Evolutionary conservation across 2,797 vertebrate genomes (phyloP).

Genomic region (Rhynchonycteris naso): DNA sequence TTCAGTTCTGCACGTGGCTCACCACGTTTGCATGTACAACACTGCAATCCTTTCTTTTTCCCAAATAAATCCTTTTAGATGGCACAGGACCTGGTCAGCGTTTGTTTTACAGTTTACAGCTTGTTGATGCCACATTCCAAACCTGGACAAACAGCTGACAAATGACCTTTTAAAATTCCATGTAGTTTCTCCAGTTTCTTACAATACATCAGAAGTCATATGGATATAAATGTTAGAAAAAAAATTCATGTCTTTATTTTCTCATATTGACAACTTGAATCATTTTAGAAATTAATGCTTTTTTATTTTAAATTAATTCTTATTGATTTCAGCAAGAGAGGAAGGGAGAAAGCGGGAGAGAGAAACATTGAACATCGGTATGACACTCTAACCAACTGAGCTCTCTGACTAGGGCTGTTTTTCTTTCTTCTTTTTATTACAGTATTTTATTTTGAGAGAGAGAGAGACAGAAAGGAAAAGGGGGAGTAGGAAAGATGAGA

Average conservation of each 20-base stretch:
- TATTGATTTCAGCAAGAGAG: no score
- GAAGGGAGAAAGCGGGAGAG: no score
- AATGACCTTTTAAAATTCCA: not conserved
- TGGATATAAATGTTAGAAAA: not conserved
- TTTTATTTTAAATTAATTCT: not conserved
- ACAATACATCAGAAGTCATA: not conserved
- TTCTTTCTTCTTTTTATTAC: no score
- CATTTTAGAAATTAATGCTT: not conserved
- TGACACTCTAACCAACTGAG: no score
- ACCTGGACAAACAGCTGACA: not conserved
- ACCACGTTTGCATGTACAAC: not conserved
- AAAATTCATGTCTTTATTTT: not conserved
- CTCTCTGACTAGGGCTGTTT: no score
- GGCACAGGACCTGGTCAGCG: not conserved
- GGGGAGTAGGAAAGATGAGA: no score
- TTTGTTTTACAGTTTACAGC: not conserved
- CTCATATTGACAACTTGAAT: not conserved
- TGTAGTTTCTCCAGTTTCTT: not conserved
- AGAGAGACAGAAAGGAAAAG: no score
- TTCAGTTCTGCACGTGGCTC: not conserved
- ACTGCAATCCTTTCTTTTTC: not conserved
- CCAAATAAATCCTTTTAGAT: not conserved
- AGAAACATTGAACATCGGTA: no score
- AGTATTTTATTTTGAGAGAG: no score
- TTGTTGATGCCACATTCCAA: not conserved